phyloP scores from a whole-genome alignment of 2,113 vertebrate genomes.

The Nothoprocta pentlandii region DNA sequence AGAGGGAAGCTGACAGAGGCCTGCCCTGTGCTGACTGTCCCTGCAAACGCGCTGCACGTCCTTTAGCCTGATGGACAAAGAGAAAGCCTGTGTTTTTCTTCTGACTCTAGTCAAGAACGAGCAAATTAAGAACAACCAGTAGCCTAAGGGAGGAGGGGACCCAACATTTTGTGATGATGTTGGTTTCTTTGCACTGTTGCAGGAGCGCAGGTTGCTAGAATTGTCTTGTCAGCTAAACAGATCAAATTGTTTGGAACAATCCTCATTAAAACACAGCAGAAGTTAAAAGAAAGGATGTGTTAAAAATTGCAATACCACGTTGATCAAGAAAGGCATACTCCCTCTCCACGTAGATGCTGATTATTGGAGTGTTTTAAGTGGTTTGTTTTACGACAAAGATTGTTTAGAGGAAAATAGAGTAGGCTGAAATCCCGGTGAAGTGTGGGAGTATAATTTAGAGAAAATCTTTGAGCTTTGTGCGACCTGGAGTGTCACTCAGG shows the following conservation, averaged over 20 bases:
- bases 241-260: background rate
- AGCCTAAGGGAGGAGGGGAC: background rate
- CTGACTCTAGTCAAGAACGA: background rate
- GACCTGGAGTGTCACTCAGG: background rate
- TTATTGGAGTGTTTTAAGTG: constrained; percentile 10
- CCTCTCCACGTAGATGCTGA: background rate
- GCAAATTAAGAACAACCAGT: background rate
- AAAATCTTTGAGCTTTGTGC: background rate
- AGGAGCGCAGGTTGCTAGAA: background rate
- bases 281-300: background rate
- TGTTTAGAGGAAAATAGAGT: constrained; percentile 23
- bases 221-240: background rate
- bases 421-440: background rate
- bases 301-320: background rate
- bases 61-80: background rate
- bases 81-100: background rate
- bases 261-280: background rate
- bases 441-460: constrained; percentile 20
- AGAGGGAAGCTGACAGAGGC: background rate
- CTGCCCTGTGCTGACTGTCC: fast-evolving
- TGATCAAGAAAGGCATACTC: background rate
- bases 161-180: background rate
- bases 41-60: background rate
- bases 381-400: constrained; percentile 30
- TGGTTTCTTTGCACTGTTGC: background rate